phyloP scores from a whole-genome alignment of 2,113 vertebrate genomes.

The Tor tambroides region DNA sequence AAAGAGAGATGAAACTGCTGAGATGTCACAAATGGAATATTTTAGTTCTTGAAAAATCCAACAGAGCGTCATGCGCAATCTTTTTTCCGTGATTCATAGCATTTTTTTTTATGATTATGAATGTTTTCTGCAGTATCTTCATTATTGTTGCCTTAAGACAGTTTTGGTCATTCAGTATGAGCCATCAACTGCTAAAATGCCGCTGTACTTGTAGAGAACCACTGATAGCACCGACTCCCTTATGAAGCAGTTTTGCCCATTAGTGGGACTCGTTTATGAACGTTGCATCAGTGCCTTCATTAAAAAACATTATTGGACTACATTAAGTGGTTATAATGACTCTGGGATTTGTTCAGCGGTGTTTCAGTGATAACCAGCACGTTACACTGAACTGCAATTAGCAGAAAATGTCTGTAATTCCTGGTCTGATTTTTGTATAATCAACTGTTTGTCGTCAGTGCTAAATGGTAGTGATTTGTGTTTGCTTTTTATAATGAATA shows the following conservation, averaged over 20 bases:
- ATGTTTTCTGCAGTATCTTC: neutral
- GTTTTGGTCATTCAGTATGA: neutral
- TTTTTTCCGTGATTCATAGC: conserved; percentile 14
- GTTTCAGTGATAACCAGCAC: conserved; percentile 6
- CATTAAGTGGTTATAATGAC: conserved; percentile 44
- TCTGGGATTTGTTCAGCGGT: conserved; percentile 20
- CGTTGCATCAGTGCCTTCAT: neutral
- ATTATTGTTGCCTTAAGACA: neutral
- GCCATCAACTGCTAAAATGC: neutral
- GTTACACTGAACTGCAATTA: neutral
- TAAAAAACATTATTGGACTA: conserved; percentile 2
- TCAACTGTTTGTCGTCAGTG: neutral
- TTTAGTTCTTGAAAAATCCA: conserved; percentile 25
- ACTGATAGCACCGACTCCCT: neutral
- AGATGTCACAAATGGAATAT: conserved; percentile 28
- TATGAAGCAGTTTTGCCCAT: neutral
- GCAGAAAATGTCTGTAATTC: neutral
- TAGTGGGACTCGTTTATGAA: neutral
- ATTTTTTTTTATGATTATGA: neutral
- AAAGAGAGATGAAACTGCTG: conserved; percentile 14
- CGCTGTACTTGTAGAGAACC: neutral
- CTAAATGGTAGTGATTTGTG: neutral
- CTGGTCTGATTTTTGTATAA: neutral
- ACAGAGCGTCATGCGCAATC: neutral
- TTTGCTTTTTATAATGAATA: neutral